Base-by-base conservation (phyloP, 2,888 invertebrate genomes). In the Boloria selene region DNA sequence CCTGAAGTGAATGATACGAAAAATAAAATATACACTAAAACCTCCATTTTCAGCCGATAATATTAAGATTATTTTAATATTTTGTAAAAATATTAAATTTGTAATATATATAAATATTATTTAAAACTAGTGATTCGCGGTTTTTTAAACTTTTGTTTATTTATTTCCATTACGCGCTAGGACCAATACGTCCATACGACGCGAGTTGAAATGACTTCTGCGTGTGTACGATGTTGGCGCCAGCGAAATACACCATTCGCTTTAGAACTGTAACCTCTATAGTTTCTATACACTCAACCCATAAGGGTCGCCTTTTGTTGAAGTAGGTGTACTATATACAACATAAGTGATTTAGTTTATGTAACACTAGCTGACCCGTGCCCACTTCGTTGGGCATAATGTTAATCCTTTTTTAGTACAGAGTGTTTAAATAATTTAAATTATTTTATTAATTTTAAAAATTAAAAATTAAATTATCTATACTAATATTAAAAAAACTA, bases 1-100 rank as follows among this genome's bases (percentile, higher is more conserved):
- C 79, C 85, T 42, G 80, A 79, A 17, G 78, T 75, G n/a, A 81
- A 74, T 7, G 77, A 77, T 64, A 79, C 73, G 14, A 78, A 68
- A 16, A 85, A 71, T 56, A 79, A 67, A 17, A 60, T 49, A 65
- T 66, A 68, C 31, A 67, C 58, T 61, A 71, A 67, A 76, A 78
- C 77, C 74, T 73, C 75, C 62, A 60, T 59, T 17, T 59, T 59
- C 56, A 6, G 16, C 22, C 45, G 45, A 18, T 44, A 50, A 6
- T 16, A 5, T 56, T 17, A 18, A 44, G 14, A 0, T 26, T 52
- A n/a, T 7, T 5, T 2, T n/a, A 26, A 2, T 14, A 26, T 5
- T 51, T 26, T 26, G n/a, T n/a, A 4, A 4, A 4, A 16, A 31
- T 18, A 52, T 26, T n/a, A 18, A 10, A 52, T 13, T 26, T n/a